Evolutionary conservation across 2,113 vertebrate genomes (phyloP).

Genomic region (Excalfactoria chinensis): DNA sequence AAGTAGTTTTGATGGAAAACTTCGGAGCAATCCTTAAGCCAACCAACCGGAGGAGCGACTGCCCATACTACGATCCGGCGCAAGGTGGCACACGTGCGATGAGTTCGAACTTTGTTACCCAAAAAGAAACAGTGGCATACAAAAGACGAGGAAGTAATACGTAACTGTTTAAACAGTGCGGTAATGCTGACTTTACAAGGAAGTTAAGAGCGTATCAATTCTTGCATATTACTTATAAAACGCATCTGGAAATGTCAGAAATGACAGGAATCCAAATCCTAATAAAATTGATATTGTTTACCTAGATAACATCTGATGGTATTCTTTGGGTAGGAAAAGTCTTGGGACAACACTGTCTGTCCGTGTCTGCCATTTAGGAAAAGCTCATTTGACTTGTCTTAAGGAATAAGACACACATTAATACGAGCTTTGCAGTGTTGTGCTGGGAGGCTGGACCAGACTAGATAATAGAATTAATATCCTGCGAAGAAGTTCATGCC

Average conservation of each 20-base stretch:
- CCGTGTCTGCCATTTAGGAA: neutral
- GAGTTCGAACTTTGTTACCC: neutral
- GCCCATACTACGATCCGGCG: neutral
- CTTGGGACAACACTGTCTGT: neutral
- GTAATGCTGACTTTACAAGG: neutral
- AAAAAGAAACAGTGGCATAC: rapidly evolving
- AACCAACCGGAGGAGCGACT: neutral
- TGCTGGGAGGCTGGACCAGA: neutral
- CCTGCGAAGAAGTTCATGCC: neutral
- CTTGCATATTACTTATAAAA: neutral
- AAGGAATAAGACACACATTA: neutral
- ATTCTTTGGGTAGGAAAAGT: neutral
- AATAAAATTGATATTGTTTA: neutral
- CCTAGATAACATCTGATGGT: neutral
- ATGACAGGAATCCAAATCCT: neutral
- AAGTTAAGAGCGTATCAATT: neutral
- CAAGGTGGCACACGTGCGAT: slow-evolving; percentile 20
- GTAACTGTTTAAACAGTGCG: rapidly evolving
- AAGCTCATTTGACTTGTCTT: neutral
- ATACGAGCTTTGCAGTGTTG: rapidly evolving
- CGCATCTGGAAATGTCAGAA: neutral
- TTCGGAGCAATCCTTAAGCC: neutral
- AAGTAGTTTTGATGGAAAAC: neutral
- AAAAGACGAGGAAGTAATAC: neutral
- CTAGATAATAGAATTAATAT: neutral